phyloP scores from a whole-genome alignment of 2,888 invertebrate species.

The Drosophila emarginata region DNA sequence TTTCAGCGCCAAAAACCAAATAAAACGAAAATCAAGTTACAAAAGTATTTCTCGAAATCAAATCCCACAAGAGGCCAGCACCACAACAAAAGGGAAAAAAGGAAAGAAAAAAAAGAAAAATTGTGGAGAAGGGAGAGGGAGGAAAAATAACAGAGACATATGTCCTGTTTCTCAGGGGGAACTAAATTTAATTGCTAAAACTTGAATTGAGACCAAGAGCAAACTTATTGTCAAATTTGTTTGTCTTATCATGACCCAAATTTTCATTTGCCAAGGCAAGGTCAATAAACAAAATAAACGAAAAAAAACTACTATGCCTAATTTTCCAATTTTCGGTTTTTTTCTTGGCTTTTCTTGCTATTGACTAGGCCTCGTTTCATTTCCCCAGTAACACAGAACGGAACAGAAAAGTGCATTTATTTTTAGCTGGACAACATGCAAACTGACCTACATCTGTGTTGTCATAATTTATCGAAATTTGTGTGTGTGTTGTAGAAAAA shows the following conservation, averaged over 20 bases:
- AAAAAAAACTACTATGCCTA: slow-evolving; percentile 43
- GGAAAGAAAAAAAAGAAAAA: too few species aligned
- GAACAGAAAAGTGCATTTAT: slow-evolving; percentile 55
- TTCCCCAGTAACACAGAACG: slow-evolving; percentile 44
- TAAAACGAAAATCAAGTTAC: slow-evolving; percentile 57
- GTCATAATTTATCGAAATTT: slow-evolving; percentile 39
- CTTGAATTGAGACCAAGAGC: slow-evolving; percentile 39
- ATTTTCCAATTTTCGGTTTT: neutral
- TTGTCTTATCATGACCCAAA: slow-evolving; percentile 47
- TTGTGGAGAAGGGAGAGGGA: neutral
- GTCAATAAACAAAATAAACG: slow-evolving; percentile 37
- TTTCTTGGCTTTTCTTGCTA: slow-evolving; percentile 20
- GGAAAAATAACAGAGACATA: neutral
- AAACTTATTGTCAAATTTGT: slow-evolving; percentile 42
- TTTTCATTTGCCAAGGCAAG: slow-evolving; percentile 43
- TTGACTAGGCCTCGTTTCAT: slow-evolving; percentile 50
- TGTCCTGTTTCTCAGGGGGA: slow-evolving; percentile 2
- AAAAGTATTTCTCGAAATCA: slow-evolving; percentile 36
- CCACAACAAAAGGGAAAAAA: neutral
- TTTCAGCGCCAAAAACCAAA: slow-evolving; percentile 43
- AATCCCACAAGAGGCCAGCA: slow-evolving; percentile 10
- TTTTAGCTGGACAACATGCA: slow-evolving; percentile 57
- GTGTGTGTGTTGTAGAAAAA: slow-evolving; percentile 15
- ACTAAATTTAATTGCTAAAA: slow-evolving; percentile 28
- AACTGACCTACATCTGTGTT: slow-evolving; percentile 61